Evolutionary conservation across 2,113 vertebrate genomes (phyloP).

Genomic region (Larimichthys crocea): DNA sequence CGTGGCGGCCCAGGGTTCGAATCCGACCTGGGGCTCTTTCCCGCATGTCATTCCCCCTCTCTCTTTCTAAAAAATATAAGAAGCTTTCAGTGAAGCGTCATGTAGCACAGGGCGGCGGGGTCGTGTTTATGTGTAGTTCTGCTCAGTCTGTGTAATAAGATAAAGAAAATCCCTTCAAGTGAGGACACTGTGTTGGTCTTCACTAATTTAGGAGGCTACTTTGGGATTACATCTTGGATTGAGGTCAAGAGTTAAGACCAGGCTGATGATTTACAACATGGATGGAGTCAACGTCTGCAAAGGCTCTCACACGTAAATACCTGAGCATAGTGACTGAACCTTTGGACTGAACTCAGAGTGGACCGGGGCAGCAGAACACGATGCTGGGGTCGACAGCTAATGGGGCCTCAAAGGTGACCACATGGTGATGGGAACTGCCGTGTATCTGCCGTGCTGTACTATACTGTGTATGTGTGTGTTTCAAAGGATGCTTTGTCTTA

Average conservation of each 20-base stretch:
- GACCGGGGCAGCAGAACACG: background rate
- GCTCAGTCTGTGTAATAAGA: constrained; percentile 46
- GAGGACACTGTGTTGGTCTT: constrained; percentile 22
- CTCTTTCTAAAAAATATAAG: no score
- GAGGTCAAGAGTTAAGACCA: constrained; percentile 46
- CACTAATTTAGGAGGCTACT: constrained; percentile 43
- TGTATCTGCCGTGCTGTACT: no score
- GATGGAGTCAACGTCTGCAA: constrained; percentile 5
- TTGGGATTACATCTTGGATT: constrained; percentile 32
- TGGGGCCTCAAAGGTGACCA: background rate
- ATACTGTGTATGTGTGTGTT: background rate
- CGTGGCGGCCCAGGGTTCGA: no score
- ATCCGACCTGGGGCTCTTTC: no score
- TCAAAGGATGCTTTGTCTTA: background rate
- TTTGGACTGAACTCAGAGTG: background rate
- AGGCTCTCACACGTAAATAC: background rate
- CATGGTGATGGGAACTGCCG: background rate
- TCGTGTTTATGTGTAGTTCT: background rate
- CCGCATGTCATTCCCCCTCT: no score
- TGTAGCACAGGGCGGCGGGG: background rate
- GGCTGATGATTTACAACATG: constrained; percentile 7
- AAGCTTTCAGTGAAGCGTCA: background rate
- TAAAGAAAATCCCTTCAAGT: constrained; percentile 36
- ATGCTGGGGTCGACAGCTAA: background rate
- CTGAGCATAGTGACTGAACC: background rate